Percentiles rank a stretch among this genome's conserved stretches.
phyloP scores from a whole-genome alignment of 1,140 invertebrate genomes.

The Schlechtendalia chinensis region DNA sequence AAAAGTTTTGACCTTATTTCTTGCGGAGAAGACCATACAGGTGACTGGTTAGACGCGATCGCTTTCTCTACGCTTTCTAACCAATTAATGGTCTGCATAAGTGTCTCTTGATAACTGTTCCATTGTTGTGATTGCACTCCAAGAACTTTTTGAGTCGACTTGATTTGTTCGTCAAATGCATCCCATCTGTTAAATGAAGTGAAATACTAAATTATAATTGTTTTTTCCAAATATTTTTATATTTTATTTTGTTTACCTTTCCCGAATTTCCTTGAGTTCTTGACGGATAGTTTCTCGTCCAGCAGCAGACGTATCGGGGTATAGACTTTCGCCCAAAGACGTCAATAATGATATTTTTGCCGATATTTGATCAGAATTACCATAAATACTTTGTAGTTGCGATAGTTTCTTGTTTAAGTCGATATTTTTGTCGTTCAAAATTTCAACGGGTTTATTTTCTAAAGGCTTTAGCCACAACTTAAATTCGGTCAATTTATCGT shows the following conservation, averaged over 20 bases:
- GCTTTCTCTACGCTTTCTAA: constrained; percentile 81
- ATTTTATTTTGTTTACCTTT: constrained; percentile 55
- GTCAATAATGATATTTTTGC: constrained; percentile 72
- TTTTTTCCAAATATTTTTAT: neutral
- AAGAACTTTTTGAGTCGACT: constrained; percentile 77
- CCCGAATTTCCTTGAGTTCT: constrained; percentile 73
- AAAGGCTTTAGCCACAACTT: constrained; percentile 73
- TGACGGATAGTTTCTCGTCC: constrained; percentile 84
- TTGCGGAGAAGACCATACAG: constrained; percentile 71
- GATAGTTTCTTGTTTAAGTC: constrained; percentile 63
- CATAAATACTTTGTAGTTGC: constrained; percentile 71
- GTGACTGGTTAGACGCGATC: constrained; percentile 69
- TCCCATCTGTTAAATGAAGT: constrained; percentile 68
- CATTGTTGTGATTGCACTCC: constrained; percentile 81
- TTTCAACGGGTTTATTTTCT: constrained; percentile 68
- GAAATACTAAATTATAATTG: neutral
- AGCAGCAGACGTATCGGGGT: constrained; percentile 84
- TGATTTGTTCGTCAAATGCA: constrained; percentile 73
- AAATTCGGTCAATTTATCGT: constrained; percentile 74
- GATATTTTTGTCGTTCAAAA: constrained; percentile 56
- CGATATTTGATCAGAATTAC: constrained; percentile 80
- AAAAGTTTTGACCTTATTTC: constrained; percentile 83
- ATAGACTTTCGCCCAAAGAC: constrained; percentile 77
- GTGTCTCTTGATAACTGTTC: constrained; percentile 79
- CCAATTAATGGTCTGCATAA: constrained; percentile 81